Percentiles rank a stretch among this genome's conserved stretches.
These are phyloP conservation scores for Nibea albiflora DNA, from an alignment of 2,113 vertebrate species.

Conservation along the genomic window DNA sequence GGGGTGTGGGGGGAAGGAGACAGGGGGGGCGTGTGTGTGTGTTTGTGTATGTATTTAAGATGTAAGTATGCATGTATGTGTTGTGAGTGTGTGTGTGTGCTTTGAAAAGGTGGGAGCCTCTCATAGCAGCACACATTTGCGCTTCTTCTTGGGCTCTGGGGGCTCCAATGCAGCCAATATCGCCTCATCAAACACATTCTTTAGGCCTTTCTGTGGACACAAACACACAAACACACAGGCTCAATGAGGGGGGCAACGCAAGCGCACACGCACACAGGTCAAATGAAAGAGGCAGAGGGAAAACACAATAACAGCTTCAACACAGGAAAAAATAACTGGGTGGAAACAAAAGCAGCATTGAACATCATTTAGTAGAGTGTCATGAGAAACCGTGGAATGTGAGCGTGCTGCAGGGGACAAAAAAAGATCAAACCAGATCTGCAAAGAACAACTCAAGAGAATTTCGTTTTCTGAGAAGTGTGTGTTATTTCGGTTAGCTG, in stretches of 20 bases:
- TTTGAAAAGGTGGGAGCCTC: constrained; percentile 74
- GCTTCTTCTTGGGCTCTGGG: constrained; percentile 99
- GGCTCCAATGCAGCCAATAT: constrained; percentile 99
- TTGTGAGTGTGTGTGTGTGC: constrained; percentile 40
- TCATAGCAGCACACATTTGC: constrained; percentile 99
- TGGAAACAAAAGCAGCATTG: constrained; percentile 13
- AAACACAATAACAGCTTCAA: constrained; percentile 19
- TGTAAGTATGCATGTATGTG: constrained; percentile 39
- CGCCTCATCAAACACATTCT: constrained; percentile 91
- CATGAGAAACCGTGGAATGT: background rate
- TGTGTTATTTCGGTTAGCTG: background rate
- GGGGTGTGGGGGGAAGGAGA: constrained; percentile 1
- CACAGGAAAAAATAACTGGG: background rate
- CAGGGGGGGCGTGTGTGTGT: background rate
- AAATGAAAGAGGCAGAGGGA: constrained; percentile 28
- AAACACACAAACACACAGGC: constrained; percentile 78
- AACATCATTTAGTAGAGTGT: background rate
- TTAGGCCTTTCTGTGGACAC: constrained; percentile 91
- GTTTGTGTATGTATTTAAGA: background rate
- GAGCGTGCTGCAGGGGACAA: constrained; percentile 3
- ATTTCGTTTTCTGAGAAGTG: background rate
- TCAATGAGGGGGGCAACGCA: constrained; percentile 73
- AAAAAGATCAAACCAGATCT: background rate
- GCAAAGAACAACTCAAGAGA: background rate
- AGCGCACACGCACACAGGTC: constrained; percentile 42